A percentile compares a stretch with the other conserved stretches of the same genome.
phyloP scores from a whole-genome alignment of 1,140 invertebrate species.

The Zaprionus vittiger region DNA sequence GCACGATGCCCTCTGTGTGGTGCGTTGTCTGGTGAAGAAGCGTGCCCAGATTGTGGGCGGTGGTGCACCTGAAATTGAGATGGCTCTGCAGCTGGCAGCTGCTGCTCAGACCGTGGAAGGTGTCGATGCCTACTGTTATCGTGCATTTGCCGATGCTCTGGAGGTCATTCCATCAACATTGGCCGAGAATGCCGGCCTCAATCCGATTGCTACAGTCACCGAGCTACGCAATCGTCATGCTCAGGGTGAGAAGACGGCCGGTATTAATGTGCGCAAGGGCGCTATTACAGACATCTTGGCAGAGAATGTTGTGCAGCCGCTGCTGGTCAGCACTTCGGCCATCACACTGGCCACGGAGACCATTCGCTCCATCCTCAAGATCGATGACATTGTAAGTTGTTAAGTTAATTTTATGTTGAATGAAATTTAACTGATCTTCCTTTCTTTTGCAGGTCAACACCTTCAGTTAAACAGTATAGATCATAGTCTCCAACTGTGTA shows the following conservation, averaged over 20 bases:
- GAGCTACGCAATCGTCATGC: slow-evolving; percentile 98
- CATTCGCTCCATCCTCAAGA: slow-evolving; percentile 98
- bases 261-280: slow-evolving; percentile 99
- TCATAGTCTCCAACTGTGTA: slow-evolving; percentile 21
- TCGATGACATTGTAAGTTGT: slow-evolving; percentile 97
- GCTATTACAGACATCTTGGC: slow-evolving; percentile 98
- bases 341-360: slow-evolving; percentile 98
- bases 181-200: slow-evolving; percentile 99
- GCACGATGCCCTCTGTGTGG: slow-evolving; percentile 99
- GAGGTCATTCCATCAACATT: slow-evolving; percentile 99
- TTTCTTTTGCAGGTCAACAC: slow-evolving; percentile 71
- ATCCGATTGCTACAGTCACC: slow-evolving; percentile 98
- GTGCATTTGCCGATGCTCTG: slow-evolving; percentile 97
- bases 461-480: slow-evolving; percentile 62
- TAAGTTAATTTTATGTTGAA: neutral
- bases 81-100: slow-evolving; percentile 93
- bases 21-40: slow-evolving; percentile 98
- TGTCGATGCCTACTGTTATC: slow-evolving; percentile 97
- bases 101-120: slow-evolving; percentile 94
- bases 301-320: slow-evolving; percentile 98
- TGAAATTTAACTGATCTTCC: neutral
- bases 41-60: slow-evolving; percentile 96
- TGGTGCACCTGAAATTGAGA: slow-evolving; percentile 98
- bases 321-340: slow-evolving; percentile 97
- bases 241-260: slow-evolving; percentile 91